Evolutionary conservation across 1,140 invertebrate genomes (phyloP).

Genomic region (Trinorchestia longiramus): DNA sequence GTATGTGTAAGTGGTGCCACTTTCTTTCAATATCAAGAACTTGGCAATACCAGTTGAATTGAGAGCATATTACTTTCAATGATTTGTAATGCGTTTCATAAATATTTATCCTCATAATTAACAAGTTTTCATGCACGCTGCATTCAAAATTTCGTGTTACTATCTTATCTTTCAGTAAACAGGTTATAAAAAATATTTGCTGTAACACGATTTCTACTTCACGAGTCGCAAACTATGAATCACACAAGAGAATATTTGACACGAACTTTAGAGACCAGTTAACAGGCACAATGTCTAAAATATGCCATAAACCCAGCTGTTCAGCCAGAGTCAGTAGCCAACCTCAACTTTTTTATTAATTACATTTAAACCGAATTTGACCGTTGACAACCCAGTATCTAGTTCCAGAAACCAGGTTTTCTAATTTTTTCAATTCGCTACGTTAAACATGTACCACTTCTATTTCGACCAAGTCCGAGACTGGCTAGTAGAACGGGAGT

Average conservation of each 20-base stretch:
- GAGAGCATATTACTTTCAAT: not conserved
- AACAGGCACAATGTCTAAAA: no score
- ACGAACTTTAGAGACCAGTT: no score
- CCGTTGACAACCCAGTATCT: constrained; percentile 12
- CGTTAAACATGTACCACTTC: not conserved
- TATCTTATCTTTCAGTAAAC: no score
- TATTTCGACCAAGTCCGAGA: not conserved
- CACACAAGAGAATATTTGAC: no score
- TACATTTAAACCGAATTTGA: not conserved
- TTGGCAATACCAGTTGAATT: not conserved
- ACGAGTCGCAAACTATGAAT: no score
- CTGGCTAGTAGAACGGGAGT: not conserved
- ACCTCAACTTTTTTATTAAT: not conserved
- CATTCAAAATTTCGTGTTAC: not conserved
- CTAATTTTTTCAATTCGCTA: not conserved
- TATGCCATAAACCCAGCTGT: not conserved
- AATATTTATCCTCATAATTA: not conserved
- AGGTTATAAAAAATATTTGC: not conserved
- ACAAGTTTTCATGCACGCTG: not conserved
- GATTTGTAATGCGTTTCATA: not conserved
- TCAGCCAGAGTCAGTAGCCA: not conserved
- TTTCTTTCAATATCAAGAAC: not conserved
- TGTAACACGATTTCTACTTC: not conserved
- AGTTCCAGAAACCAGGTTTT: constrained; percentile 18
- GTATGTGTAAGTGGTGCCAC: not conserved